Evolutionary conservation across 2,888 invertebrate genomes (phyloP).

Genomic region (Nyleta sp.): DNA sequence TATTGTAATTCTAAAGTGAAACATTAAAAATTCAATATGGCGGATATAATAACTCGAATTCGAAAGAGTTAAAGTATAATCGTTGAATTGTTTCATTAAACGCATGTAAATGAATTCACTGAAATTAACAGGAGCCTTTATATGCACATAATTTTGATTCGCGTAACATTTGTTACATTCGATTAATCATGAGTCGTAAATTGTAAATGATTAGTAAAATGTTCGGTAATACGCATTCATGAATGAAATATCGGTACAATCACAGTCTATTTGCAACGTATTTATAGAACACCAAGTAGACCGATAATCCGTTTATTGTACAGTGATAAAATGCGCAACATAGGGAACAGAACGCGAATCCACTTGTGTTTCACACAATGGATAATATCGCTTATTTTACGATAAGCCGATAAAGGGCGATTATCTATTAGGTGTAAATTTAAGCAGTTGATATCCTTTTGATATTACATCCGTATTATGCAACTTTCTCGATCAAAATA

Average conservation of each 20-base stretch:
- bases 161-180: not conserved
- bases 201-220: not conserved
- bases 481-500: slow-evolving; percentile 7
- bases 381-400: slow-evolving; percentile 62
- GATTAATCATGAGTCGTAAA: slow-evolving; percentile 6
- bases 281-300: slow-evolving; percentile 47
- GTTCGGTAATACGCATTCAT: not conserved
- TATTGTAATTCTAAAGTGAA: no score
- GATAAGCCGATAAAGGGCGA: slow-evolving; percentile 55
- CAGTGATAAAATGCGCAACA: slow-evolving; percentile 34
- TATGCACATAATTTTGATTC: not conserved
- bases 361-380: slow-evolving; percentile 58
- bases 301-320: slow-evolving; percentile 54
- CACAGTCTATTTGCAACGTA: slow-evolving; percentile 28
- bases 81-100: not conserved
- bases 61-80: no score
- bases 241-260: slow-evolving; percentile 17
- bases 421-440: slow-evolving; percentile 34
- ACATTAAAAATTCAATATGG: no score
- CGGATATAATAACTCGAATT: no score
- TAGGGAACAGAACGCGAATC: slow-evolving; percentile 36
- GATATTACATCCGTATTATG: slow-evolving; percentile 1
- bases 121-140: not conserved
- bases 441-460: slow-evolving; percentile 5
- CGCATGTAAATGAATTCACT: not conserved